Evolutionary conservation across 2,888 invertebrate species (phyloP), one percentile per base, ranked within the genome.

Genomic region (Ophraella communa): DNA sequence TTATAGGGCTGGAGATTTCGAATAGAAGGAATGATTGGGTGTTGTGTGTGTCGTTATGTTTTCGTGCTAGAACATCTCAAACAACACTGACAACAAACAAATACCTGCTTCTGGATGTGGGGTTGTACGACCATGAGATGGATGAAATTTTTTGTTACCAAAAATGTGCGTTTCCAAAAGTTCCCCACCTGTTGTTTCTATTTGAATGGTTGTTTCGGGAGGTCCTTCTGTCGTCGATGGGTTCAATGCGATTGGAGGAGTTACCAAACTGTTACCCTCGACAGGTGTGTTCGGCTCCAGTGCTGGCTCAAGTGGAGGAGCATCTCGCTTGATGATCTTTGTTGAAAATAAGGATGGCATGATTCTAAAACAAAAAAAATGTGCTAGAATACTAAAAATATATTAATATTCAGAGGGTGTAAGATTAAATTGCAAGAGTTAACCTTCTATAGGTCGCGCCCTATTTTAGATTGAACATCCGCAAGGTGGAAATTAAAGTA

Each of bases 61-160:
- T 23, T 27, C 24, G 49, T 51, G 49, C 49, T 27, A 51, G 24
- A 51, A 51, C 49, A 27, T 51, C 49, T 30, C n/a, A 44, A 62
- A 51, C 42, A 51, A 42, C 51, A 56, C 20, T 59, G 55, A 66
- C 55, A 49, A 49, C 39, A 59, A 69, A 65, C 61, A 62, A 63
- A 68, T 75, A 75, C 74, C 75, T 73, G 75, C 69, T 65, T 72
- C 75, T 58, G 71, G 71, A 61, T 66, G 67, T 57, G 71, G 73
- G 44, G 74, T 74, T 24, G 73, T 70, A 61, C 72, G 74, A 69
- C 74, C 74, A 64, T 70, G 71, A 70, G 74, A 74, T 67, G 74
- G 74, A 69, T 75, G 75, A 71, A 67, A 70, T 69, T 71, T 69
- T 73, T 70, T 74, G 70, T 75, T 75, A 68, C 71, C 70, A 67